Evolutionary conservation across 2,888 invertebrate genomes (phyloP).

Genomic region (Hypena proboscidalis): DNA sequence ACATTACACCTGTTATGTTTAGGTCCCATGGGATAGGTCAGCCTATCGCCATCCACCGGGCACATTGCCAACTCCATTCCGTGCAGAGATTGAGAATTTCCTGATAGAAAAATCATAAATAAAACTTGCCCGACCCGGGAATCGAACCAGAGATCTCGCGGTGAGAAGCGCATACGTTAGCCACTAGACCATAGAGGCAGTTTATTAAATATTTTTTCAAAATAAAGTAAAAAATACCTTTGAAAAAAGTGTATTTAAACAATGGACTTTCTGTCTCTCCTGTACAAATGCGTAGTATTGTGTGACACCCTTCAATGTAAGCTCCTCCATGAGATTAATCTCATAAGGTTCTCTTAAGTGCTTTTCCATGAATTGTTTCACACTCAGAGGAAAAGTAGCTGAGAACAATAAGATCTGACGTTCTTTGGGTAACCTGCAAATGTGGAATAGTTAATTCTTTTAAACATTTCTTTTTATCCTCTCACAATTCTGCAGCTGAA

Average conservation of each 20-base stretch:
- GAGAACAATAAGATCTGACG: conserved; percentile 99
- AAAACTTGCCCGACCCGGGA: too few species aligned
- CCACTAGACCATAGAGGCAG: too few species aligned
- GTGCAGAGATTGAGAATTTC: too few species aligned
- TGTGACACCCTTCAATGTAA: conserved; percentile 99
- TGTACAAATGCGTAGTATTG: conserved; percentile 99
- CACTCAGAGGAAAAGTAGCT: conserved; percentile 99
- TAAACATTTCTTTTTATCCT: neutral
- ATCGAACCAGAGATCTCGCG: too few species aligned
- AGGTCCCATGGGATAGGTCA: too few species aligned
- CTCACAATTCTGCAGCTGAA: neutral
- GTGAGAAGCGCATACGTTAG: too few species aligned
- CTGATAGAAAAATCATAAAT: too few species aligned
- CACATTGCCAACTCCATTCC: too few species aligned
- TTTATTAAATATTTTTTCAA: neutral
- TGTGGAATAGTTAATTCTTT: conserved; percentile 8
- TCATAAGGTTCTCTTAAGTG: conserved; percentile 99
- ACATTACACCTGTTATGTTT: too few species aligned
- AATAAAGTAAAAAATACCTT: conserved; percentile 86
- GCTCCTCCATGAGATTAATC: conserved; percentile 99
- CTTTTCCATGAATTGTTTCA: conserved; percentile 99
- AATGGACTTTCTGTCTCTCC: conserved; percentile 99
- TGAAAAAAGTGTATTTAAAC: conserved; percentile 99
- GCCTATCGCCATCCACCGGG: too few species aligned
- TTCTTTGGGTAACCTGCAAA: conserved; percentile 93